Evolutionary conservation across 2,888 invertebrate genomes (phyloP), one percentile per base, ranked within the genome.

Genomic region (Cephus pulcher): DNA sequence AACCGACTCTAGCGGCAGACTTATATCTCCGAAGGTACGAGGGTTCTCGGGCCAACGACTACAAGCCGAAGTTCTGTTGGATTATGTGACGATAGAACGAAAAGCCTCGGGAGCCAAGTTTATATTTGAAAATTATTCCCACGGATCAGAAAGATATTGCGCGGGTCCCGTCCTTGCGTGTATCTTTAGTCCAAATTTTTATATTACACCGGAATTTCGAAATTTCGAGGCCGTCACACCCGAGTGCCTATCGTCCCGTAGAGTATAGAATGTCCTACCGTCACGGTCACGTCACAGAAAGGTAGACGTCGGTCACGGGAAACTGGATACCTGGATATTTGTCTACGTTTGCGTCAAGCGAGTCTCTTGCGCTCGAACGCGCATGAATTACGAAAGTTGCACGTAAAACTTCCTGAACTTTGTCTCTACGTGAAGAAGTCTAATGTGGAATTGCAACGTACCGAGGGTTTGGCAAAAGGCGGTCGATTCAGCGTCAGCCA

Each of bases 391-490:
- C 56, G 9, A 56, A 56, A 23, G 56, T 23, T 56, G 23, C 23
- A 2, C 23, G 23, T 6, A 23, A 9, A 56, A 23, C 6, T 23
- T 56, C 9, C 23, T 56, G 56, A 56, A 56, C 9, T 2, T 40
- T 40, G 1, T 40, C 34, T 34, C 40, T 23, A 9, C 6, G 56
- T 23, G 1, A 23, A 23, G 9, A 23, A 23, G 23, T 15, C 23
- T 56, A 56, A 56, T 23, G 15, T 56, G 56, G 2, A 56, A 9
- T 23, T 3, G 34, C 34, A 34, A 71, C 71, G 71, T 71, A 71
- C 71, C 71, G 12, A 23, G 86, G 87, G 86, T 87, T 85, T 87
- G 89, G 88, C 90, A 89, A 89, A 89, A 88, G 82, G 86, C 81
- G 83, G 86, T 85, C 83, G 88, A 34, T 34, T 71, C 33, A 71